Percentiles rank a stretch among this genome's conserved stretches.
These are phyloP conservation scores for Syncerus caffer DNA, from an alignment of 2,797 vertebrate genomes.

Conservation along the genomic window DNA sequence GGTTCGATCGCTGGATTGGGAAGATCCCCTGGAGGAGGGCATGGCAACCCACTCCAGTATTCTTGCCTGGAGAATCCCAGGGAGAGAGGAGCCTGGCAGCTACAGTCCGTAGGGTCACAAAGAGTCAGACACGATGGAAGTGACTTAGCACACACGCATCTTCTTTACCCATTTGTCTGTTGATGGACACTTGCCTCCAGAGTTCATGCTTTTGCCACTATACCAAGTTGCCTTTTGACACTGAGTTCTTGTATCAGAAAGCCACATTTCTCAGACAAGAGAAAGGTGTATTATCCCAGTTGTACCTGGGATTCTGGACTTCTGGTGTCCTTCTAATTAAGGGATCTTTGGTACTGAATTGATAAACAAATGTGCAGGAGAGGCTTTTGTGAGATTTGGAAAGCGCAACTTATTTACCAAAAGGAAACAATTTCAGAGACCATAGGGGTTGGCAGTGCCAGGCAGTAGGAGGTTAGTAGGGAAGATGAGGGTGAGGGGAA, in stretches of 20 bases:
- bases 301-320: not conserved
- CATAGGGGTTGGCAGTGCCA: fast-evolving
- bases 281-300: not conserved
- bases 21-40: not conserved
- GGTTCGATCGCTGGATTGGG: not conserved
- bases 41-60: not conserved
- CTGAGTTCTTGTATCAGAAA: not conserved
- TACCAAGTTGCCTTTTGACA: not conserved
- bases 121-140: not conserved
- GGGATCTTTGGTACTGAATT: not conserved
- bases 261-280: not conserved
- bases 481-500: not conserved
- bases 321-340: not conserved
- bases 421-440: not conserved
- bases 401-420: not conserved
- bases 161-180: not conserved
- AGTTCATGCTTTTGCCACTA: not conserved
- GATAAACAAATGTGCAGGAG: not conserved
- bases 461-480: not conserved
- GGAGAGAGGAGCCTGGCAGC: not conserved
- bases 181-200: not conserved
- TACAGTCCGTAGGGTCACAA: not conserved
- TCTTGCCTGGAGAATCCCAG: not conserved
- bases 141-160: not conserved
- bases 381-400: not conserved